A percentile compares a stretch with the other conserved stretches of the same genome.
phyloP scores from a whole-genome alignment of 2,888 invertebrate species.

The Seira ritae region DNA sequence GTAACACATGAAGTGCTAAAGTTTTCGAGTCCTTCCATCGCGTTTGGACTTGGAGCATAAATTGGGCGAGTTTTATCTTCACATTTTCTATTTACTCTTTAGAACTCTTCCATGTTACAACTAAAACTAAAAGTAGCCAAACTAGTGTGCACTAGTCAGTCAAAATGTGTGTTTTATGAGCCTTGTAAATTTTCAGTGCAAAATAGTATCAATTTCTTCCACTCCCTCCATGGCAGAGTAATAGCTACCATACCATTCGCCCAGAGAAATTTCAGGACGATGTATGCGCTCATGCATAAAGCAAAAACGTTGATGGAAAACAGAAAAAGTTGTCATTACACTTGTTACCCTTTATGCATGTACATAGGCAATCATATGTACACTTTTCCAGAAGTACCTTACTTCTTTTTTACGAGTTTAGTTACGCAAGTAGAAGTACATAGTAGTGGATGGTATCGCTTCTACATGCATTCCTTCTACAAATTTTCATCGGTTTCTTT shows the following conservation, averaged over 20 bases:
- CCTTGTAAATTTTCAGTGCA: conserved; percentile 2
- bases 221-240: not conserved
- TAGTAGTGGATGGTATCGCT: no score
- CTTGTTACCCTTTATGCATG: conserved; percentile 3
- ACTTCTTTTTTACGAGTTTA: not conserved
- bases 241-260: not conserved
- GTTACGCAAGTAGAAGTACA: no score
- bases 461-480: not conserved
- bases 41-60: not conserved
- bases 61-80: not conserved
- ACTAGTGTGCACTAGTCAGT: not conserved
- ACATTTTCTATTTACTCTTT: conserved; percentile 6
- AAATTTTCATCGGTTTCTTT: not conserved
- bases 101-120: not conserved
- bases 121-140: not conserved
- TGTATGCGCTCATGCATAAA: conserved; percentile 3
- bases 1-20: no score
- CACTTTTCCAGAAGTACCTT: not conserved
- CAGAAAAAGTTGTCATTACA: not conserved
- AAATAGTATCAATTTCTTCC: not conserved
- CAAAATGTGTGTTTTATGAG: conserved; percentile 8
- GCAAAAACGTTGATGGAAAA: not conserved
- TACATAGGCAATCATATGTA: not conserved
- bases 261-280: not conserved
- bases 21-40: not conserved